These are phyloP conservation scores for Burhinus bistriatus DNA, from an alignment of 2,113 vertebrate genomes.

Conservation along the genomic window DNA sequence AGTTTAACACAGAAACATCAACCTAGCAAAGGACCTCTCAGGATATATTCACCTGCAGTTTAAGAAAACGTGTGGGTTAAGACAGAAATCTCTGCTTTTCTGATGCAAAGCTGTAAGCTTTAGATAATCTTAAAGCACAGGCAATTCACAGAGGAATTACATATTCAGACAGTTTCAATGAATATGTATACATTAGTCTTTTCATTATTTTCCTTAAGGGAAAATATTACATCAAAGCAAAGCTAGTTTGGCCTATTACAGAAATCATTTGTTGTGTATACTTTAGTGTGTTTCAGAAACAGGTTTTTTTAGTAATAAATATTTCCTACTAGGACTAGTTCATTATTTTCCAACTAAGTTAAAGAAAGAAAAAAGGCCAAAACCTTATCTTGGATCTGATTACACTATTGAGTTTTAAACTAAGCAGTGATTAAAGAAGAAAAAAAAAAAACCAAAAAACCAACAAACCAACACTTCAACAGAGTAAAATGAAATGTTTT, in stretches of 20 bases:
- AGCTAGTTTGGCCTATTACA: background rate
- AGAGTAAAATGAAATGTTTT: background rate
- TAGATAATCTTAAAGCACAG: background rate
- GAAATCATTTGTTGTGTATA: background rate
- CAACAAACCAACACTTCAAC: background rate
- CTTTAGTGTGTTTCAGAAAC: background rate
- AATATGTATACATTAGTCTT: conserved; percentile 17
- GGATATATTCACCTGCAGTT: background rate
- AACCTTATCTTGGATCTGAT: background rate
- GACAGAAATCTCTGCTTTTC: conserved; percentile 12
- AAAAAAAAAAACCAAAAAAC: too few relatives aligned
- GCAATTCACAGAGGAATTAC: conserved; percentile 3
- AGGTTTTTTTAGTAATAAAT: background rate
- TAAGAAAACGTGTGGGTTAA: background rate
- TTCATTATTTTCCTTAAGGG: conserved; percentile 8
- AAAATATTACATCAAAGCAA: conserved; percentile 38
- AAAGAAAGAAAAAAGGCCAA: background rate
- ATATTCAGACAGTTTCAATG: background rate
- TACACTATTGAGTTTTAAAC: background rate
- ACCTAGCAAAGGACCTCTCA: background rate
- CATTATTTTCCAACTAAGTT: background rate
- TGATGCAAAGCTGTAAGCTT: background rate
- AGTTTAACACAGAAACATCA: background rate
- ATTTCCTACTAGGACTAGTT: background rate
- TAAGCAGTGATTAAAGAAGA: background rate